Evolutionary conservation across 2,888 invertebrate species (phyloP).

Genomic region (Melipona beecheii): DNA sequence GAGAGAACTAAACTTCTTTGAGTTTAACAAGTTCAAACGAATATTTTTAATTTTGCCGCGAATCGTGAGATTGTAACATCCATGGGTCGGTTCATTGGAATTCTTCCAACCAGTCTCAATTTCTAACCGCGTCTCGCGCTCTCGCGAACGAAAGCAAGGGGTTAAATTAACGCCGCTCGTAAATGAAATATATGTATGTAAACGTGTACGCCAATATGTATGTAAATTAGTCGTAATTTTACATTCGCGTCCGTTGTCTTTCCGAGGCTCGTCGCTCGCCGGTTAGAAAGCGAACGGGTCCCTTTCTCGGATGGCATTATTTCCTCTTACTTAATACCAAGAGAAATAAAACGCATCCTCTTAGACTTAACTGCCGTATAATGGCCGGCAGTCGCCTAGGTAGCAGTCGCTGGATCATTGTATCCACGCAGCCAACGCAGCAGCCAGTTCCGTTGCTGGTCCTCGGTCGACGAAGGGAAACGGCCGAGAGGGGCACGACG

Average conservation of each 20-base stretch:
- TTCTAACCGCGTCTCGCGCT: constrained; percentile 11
- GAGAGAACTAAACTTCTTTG: not conserved
- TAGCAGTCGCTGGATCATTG: constrained; percentile 34
- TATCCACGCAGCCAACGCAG: constrained; percentile 16
- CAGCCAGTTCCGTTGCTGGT: not conserved
- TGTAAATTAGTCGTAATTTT: constrained; percentile 45
- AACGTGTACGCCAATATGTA: constrained; percentile 48
- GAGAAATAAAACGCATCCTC: constrained; percentile 40
- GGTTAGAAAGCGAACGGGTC: not conserved
- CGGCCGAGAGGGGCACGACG: not conserved
- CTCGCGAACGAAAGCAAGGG: not conserved
- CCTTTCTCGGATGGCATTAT: constrained; percentile 6
- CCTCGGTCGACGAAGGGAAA: constrained; percentile 2
- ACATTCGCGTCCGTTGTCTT: constrained; percentile 42
- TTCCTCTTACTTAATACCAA: constrained; percentile 13
- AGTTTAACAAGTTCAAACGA: too few species aligned
- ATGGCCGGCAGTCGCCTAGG: constrained; percentile 40
- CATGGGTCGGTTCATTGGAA: not conserved
- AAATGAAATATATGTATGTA: constrained; percentile 41
- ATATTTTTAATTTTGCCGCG: not conserved
- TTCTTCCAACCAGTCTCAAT: constrained; percentile 2
- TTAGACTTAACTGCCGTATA: constrained; percentile 41
- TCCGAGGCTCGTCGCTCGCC: constrained; percentile 3
- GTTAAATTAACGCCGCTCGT: constrained; percentile 43
- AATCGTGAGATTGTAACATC: not conserved